Percentiles rank a stretch among this genome's conserved stretches.
Conservation (phyloP, 1,140 invertebrate species). For the Drosophila equinoxialis region DNA sequence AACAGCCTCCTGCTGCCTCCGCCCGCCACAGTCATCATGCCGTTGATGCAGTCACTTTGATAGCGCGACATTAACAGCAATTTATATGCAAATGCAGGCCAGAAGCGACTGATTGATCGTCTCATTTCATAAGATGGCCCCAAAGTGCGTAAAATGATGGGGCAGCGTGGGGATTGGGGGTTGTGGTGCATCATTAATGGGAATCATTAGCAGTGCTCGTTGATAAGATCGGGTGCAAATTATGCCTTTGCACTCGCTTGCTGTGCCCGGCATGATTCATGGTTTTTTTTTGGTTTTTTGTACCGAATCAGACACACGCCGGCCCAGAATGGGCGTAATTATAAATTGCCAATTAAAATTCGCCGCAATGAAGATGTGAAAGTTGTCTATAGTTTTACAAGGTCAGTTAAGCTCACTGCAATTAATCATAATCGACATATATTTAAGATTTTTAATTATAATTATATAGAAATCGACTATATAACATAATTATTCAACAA, state of each 20-base stretch:
- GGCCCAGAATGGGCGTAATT: conserved; percentile 61
- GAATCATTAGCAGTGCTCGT: conserved; percentile 74
- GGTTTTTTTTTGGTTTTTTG: not conserved
- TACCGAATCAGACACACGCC: conserved; percentile 6
- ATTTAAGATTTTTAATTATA: too few species aligned
- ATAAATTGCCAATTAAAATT: conserved; percentile 76
- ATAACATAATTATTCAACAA: not conserved
- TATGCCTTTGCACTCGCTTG: conserved; percentile 40
- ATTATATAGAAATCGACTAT: not conserved
- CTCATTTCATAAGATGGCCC: conserved; percentile 68
- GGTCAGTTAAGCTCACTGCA: not conserved
- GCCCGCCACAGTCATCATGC: not conserved
- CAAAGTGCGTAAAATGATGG: conserved; percentile 32
- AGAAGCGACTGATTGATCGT: conserved; percentile 68
- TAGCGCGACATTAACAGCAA: conserved; percentile 82
- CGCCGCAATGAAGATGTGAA: conserved; percentile 64
- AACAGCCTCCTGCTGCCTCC: conserved; percentile 12
- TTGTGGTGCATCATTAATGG: conserved; percentile 68
- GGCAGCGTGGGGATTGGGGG: conserved; percentile 17
- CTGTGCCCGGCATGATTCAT: conserved; percentile 49
- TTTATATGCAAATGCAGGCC: conserved; percentile 80
- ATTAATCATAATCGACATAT: too few species aligned
- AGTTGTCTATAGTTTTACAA: conserved; percentile 19
- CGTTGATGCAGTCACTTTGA: conserved; percentile 80
- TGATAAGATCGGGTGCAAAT: conserved; percentile 80